These are phyloP conservation scores for Lordiphosa fenestrarum DNA, from an alignment of 2,888 invertebrate species.

Conservation along the genomic window DNA sequence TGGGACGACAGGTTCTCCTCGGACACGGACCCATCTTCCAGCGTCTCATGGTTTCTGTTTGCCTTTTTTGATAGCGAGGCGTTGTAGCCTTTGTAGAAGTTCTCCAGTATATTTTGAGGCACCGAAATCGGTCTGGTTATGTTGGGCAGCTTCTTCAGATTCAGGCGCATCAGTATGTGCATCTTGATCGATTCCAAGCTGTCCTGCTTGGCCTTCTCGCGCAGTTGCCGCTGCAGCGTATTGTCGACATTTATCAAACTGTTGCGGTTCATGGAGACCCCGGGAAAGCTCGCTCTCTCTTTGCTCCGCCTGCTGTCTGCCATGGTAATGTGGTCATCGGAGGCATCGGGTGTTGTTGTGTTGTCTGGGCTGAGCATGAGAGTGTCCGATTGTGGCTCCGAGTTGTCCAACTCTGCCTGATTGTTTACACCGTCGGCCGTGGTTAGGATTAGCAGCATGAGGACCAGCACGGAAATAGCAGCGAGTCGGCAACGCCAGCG, in stretches of 20 bases:
- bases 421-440: constrained; percentile 24
- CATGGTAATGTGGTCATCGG: too few species aligned
- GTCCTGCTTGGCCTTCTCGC: constrained; percentile 83
- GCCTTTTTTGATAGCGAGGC: constrained; percentile 17
- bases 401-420: constrained; percentile 6
- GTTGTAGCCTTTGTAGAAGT: constrained; percentile 77
- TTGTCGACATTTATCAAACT: constrained; percentile 61
- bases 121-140: constrained; percentile 83
- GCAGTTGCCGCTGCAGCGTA: constrained; percentile 77
- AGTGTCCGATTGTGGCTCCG: not conserved
- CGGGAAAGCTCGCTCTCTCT: constrained; percentile 14
- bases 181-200: constrained; percentile 84
- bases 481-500: constrained; percentile 18
- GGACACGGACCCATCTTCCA: not conserved
- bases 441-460: constrained; percentile 29
- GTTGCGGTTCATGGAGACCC: constrained; percentile 53
- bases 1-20: constrained; percentile 30
- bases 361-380: not conserved
- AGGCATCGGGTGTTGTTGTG: not conserved
- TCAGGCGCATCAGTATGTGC: constrained; percentile 84
- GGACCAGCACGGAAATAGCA: constrained; percentile 14
- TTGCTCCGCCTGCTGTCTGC: constrained; percentile 6
- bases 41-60: not conserved
- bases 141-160: constrained; percentile 84
- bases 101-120: constrained; percentile 82